Evolutionary conservation across 2,888 invertebrate genomes (phyloP).

Genomic region (Bembecia ichneumoniformis): DNA sequence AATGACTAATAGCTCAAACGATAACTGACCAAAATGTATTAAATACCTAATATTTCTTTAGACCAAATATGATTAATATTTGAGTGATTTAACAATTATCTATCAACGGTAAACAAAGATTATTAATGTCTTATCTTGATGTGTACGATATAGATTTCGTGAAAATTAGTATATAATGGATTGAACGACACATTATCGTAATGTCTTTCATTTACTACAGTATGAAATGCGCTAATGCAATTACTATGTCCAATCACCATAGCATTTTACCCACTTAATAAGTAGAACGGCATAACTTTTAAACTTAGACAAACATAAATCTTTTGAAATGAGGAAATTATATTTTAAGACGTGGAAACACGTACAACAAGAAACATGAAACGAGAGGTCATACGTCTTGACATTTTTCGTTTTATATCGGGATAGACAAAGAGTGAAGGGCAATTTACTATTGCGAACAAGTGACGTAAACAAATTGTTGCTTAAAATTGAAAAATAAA

Average conservation of each 20-base stretch:
- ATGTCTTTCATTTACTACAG: background rate
- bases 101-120: too few species aligned
- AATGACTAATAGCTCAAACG: too few species aligned
- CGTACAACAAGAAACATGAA: conserved; percentile 27
- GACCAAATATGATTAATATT: too few species aligned
- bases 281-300: conserved; percentile 23
- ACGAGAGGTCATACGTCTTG: conserved; percentile 61
- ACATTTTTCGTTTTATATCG: conserved; percentile 48
- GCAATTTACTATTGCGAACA: conserved; percentile 24
- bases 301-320: background rate
- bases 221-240: conserved; percentile 7
- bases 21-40: too few species aligned
- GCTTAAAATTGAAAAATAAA: conserved; percentile 2
- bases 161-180: too few species aligned
- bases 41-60: too few species aligned
- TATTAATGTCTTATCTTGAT: too few species aligned
- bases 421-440: conserved; percentile 41
- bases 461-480: conserved; percentile 12
- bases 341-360: conserved; percentile 13
- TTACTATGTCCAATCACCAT: conserved; percentile 42
- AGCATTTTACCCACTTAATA: conserved; percentile 40
- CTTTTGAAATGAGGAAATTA: background rate
- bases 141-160: too few species aligned
- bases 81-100: too few species aligned
- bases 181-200: too few species aligned